Base-by-base conservation (phyloP, 2,888 invertebrate genomes). In the Lycophotia porphyrea region DNA sequence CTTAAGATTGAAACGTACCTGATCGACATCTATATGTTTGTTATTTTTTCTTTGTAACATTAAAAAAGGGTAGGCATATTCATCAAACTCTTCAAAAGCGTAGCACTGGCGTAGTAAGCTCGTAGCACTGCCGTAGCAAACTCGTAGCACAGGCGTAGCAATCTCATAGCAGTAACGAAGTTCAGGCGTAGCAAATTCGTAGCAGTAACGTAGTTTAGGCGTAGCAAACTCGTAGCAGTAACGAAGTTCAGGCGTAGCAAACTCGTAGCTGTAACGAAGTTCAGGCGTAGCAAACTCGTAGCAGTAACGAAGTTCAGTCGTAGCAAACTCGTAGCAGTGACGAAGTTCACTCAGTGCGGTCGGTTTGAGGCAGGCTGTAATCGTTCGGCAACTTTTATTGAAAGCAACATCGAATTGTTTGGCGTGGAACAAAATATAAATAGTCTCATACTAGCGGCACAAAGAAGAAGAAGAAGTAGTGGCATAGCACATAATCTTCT, bases 201-300 rank as follows among this genome's bases (percentile, higher is more conserved):
- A 72, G 52, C 72, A 55, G n/a, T 42, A n/a, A 1, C n/a, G 42
- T 72, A 72, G 8, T 49, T 49, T n/a, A n/a, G 5, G 7, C 11
- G 27, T 68, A 68, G 58, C 39, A 49, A 13, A 31, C 13, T 13
- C 66, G 18, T 69, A 72, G 52, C 72, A 55, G n/a, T 42, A n/a
- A 1, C n/a, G 42, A 71, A 72, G 8, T 49, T 49, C 24, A 49
- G n/a, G n/a, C 8, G 52, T 55, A 70, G 31, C 39, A 0, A 9
- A 0, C n/a, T 1, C 42, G n/a, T 27, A 58, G 55, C 42, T 44
- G n/a, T n/a, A n/a, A n/a, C n/a, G n/a, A n/a, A n/a, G n/a, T n/a
- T n/a, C 0, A 7, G 1, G 18, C 39, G 36, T 67, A 71, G 47
- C 27, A 42, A 31, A 61, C 1, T 8, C n/a, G 36, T 63, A 61